Evolutionary conservation across 2,888 invertebrate genomes (phyloP), one percentile per base, ranked within the genome.

Genomic region (Phortica magna): DNA sequence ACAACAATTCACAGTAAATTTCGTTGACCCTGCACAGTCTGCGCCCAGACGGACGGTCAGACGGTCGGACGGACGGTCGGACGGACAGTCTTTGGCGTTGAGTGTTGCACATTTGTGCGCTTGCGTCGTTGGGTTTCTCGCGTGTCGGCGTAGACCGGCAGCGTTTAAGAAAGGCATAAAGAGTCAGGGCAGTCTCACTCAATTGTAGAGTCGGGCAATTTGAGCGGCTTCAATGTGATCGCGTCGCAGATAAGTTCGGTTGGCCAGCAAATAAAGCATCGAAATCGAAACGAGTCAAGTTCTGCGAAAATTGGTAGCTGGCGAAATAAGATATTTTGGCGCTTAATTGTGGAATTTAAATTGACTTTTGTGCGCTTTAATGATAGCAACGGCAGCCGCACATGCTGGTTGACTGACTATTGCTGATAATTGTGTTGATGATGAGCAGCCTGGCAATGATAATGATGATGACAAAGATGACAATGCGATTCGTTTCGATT

Each of bases 291-390:
- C 22, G 31, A 70, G 48, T 7, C 22, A 76, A 74, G 73, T 78
- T 76, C 67, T 74, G 72, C 70, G 76, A 75, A 76, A 78, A 73
- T 74, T 74, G 78, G 77, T 76, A 78, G 76, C 77, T 19, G 43
- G 9, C 41, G 74, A 72, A 76, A 76, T 78, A 59, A 76, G 78
- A 78, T 78, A 72, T 78, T 61, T 61, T 61, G 61, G 61, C 61
- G 61, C 61, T 61, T 61, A 78, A 73, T 74, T 74, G 78, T 73
- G 76, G 76, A 78, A 78, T 78, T 77, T 76, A 76, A 77, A 78
- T 78, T 75, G 75, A 68, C 75, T 73, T 75, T 75, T 42, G 72
- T 70, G 48, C 57, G 71, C 59, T 42, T 70, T 61, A 74, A 74
- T 76, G 78, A 73, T 73, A 61, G 61, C 48, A 10, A 65, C 41